Percentiles rank a stretch among this genome's conserved stretches.
These are phyloP conservation scores for Lasioglossum oenotherae DNA, from an alignment of 2,888 invertebrate species.

Conservation along the genomic window DNA sequence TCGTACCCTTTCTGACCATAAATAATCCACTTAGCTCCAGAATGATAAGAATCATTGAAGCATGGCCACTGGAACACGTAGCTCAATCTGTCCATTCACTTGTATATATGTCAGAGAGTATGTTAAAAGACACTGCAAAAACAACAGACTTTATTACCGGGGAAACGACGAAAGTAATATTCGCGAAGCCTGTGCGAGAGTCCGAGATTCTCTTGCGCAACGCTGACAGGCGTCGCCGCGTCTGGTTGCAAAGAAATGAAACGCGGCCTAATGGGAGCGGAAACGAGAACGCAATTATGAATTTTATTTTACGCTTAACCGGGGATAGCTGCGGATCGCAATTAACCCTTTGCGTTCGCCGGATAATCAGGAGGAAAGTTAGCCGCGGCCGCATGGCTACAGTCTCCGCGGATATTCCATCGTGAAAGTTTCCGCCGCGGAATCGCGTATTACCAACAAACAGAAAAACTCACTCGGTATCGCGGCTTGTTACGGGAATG, in stretches of 20 bases:
- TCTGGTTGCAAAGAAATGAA: conserved; percentile 39
- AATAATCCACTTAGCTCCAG: background rate
- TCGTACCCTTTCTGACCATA: background rate
- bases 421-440: conserved; percentile 13
- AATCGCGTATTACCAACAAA: conserved; percentile 6
- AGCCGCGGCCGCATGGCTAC: background rate
- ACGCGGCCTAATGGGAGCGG: conserved; percentile 10
- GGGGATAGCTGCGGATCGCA: conserved; percentile 35
- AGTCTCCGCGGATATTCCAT: conserved; percentile 1
- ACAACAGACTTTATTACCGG: background rate
- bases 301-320: conserved; percentile 55
- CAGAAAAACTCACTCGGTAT: background rate
- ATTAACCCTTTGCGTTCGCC: conserved; percentile 53
- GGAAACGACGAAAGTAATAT: background rate
- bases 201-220: background rate
- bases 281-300: conserved; percentile 59
- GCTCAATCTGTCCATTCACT: background rate
- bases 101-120: background rate
- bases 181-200: background rate
- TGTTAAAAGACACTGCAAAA: background rate
- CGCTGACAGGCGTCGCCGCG: background rate
- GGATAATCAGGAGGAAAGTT: conserved; percentile 45
- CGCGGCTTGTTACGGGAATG: background rate
- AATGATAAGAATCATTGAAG: background rate
- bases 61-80: background rate